Percentiles rank a stretch among this genome's conserved stretches.
Conservation (phyloP, 2,797 vertebrate genomes). For the Oreochromis mossambicus region DNA sequence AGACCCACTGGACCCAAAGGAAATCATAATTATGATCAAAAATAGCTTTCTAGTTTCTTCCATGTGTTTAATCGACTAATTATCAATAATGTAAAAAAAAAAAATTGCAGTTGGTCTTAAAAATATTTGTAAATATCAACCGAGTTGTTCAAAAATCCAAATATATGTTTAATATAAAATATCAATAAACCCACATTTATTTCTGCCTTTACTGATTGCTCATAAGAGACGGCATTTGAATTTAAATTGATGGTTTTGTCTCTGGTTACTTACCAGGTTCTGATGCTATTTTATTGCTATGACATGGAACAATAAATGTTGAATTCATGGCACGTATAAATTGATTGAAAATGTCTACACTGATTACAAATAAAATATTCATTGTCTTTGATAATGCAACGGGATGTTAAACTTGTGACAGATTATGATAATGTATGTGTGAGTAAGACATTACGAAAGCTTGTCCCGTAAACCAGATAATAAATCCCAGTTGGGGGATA, state of each 20-base stretch:
- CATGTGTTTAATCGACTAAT: not conserved
- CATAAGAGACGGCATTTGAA: not conserved
- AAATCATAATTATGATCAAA: not conserved
- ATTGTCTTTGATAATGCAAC: conserved; percentile 2
- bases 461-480: not conserved
- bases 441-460: not conserved
- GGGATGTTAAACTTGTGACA: not conserved
- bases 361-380: not conserved
- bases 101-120: not conserved
- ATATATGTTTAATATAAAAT: not conserved
- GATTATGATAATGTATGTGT: not conserved
- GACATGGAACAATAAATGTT: conserved; percentile 22
- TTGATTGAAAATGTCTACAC: not conserved
- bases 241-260: not conserved
- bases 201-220: not conserved
- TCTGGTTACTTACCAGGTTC: conserved; percentile 11
- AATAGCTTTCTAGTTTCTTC: not conserved
- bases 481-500: not conserved
- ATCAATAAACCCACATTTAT: not conserved
- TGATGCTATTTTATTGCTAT: conserved; percentile 41
- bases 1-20: fast-evolving
- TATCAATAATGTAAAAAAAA: not conserved
- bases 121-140: not conserved
- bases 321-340: conserved; percentile 38
- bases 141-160: not conserved